Percentiles rank a stretch among this genome's conserved stretches.
Evolutionary conservation across 2,888 invertebrate genomes (phyloP).

Genomic region (Cephus spinipes): DNA sequence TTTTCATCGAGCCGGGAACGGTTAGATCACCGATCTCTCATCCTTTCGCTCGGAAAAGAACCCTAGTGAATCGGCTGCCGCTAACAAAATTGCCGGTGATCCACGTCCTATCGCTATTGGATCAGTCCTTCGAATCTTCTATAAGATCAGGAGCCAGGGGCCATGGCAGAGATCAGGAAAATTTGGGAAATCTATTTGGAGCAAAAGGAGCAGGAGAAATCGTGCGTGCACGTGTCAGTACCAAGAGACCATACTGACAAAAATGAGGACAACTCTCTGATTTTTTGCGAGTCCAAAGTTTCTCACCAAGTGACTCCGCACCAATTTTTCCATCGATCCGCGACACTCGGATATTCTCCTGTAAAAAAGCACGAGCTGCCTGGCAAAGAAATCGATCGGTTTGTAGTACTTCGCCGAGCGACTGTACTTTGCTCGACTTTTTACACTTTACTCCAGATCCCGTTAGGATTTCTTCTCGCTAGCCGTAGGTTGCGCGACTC

Average conservation of each 20-base stretch:
- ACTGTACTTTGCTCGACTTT: slow-evolving; percentile 28
- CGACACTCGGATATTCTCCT: background rate
- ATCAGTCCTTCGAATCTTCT: too few species aligned
- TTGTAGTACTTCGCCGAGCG: slow-evolving; percentile 20
- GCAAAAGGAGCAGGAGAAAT: too few species aligned
- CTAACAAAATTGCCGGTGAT: too few species aligned
- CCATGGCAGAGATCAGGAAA: too few species aligned
- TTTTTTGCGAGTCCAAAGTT: slow-evolving; percentile 1
- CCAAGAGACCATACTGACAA: background rate
- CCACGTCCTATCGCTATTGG: background rate
- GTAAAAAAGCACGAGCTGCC: background rate
- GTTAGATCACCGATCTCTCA: background rate
- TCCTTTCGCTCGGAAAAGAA: background rate
- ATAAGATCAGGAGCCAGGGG: too few species aligned
- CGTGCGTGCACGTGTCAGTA: too few species aligned
- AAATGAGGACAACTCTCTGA: background rate
- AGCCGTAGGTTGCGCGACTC: background rate
- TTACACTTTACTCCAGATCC: slow-evolving; percentile 51
- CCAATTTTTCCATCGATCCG: background rate
- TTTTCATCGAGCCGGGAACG: background rate
- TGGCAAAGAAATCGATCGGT: slow-evolving; percentile 45
- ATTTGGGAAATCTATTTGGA: too few species aligned
- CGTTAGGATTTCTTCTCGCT: slow-evolving; percentile 48
- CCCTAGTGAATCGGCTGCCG: background rate
- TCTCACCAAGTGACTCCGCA: background rate